Evolutionary conservation across 2,797 vertebrate species (phyloP).

Genomic region (Cheirogaleus major): DNA sequence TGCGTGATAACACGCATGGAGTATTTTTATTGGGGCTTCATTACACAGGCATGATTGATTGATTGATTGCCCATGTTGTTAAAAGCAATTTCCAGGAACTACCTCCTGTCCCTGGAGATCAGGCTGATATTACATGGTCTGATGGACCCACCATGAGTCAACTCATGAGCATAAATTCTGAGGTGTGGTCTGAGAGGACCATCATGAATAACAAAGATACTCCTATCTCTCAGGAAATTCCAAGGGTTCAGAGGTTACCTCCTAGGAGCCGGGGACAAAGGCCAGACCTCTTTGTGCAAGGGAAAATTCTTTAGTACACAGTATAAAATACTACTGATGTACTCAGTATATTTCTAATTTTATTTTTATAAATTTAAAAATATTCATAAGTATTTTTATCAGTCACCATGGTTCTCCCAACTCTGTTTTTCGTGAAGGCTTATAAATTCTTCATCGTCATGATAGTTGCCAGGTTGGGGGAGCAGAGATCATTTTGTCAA

Average conservation of each 20-base stretch:
- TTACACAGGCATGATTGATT: background rate
- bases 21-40: background rate
- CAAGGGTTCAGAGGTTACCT: background rate
- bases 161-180: slow-evolving; percentile 28
- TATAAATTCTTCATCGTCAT: slow-evolving; percentile 49
- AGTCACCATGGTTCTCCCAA: background rate
- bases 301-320: background rate
- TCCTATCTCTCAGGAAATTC: background rate
- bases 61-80: background rate
- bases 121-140: background rate
- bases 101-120: background rate
- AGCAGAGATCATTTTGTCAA: slow-evolving; percentile 51
- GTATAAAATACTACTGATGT: background rate
- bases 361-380: slow-evolving; percentile 41
- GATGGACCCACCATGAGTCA: background rate
- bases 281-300: background rate
- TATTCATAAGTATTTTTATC: slow-evolving; percentile 35
- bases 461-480: background rate
- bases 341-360: slow-evolving; percentile 11
- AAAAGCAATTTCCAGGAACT: background rate
- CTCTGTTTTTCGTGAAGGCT: background rate
- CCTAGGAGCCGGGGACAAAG: background rate
- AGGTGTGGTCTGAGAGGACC: background rate
- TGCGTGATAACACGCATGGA: background rate
- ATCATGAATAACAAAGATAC: background rate